A percentile compares a stretch with the other conserved stretches of the same genome.
Conservation (phyloP, 2,888 invertebrate genomes). For the Dendrolimus pini region DNA sequence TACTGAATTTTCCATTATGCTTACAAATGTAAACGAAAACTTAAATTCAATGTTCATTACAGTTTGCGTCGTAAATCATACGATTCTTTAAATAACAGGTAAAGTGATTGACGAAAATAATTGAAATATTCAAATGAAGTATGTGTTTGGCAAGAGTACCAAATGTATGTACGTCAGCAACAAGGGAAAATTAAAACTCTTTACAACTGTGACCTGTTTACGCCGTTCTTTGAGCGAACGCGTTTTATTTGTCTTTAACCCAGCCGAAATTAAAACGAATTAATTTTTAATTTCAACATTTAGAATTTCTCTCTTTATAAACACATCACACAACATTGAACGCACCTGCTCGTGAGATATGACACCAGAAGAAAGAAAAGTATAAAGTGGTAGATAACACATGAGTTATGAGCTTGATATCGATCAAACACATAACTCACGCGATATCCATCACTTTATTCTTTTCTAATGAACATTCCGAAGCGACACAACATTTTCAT, state of each 20-base stretch:
- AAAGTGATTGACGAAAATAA: neutral
- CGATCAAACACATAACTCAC: too few relatives aligned
- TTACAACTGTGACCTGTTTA: neutral
- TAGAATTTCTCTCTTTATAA: neutral
- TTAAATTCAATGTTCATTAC: neutral
- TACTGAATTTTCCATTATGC: neutral
- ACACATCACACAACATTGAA: neutral
- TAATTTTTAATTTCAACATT: neutral
- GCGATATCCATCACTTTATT: too few relatives aligned
- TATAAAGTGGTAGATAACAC: too few relatives aligned
- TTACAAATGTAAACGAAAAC: neutral
- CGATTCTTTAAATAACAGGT: neutral
- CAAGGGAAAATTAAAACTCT: neutral
- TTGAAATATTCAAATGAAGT: neutral
- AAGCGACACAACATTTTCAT: too few relatives aligned
- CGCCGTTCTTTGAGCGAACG: neutral
- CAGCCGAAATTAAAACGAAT: neutral
- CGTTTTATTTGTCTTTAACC: neutral
- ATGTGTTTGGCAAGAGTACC: neutral
- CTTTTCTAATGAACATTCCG: too few relatives aligned
- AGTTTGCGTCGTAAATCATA: neutral
- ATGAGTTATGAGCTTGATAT: too few relatives aligned
- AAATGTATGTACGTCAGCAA: neutral
- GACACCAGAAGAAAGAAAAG: neutral
- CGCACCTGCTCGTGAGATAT: neutral